Base-by-base conservation (phyloP, 2,113 vertebrate species). In the Boleophthalmus pectinirostris region DNA sequence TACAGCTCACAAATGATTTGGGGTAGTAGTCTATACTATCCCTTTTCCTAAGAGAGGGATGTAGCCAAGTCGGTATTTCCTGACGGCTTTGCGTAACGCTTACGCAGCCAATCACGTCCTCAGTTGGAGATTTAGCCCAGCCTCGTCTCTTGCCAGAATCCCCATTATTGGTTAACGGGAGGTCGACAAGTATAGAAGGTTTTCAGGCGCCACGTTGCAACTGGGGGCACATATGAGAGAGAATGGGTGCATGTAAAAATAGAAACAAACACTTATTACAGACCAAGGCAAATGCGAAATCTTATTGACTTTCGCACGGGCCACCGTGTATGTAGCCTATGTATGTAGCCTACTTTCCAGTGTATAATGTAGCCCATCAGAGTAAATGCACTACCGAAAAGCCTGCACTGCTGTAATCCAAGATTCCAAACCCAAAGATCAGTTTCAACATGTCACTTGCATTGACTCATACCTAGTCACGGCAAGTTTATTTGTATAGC, bases 191-290 rank as follows among this genome's bases (percentile, higher is more conserved):
- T 0, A 0, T 47, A 83, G 78, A 85, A 24, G 66, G 75, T 74
- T 54, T 76, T 68, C 69, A 58, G 76, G 81, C 93, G 95, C 94
- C 95, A 95, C 95, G 95, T 95, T 90, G 92, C 91, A 93, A 82
- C 69, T 73, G 73, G 70, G 86, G 70, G 58, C 72, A 43, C 78
- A 76, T 56, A 51, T 29, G 8, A 64, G 12, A 24, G 46, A 18
- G 33, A 7, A 0, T 15, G 16, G 14, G 3, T 25, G 21, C 2
- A n/a, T 15, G 0, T 75, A 20, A 47, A 60, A 46, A 2, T 10
- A 13, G 29, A 61, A 61, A 61, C 0, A 0, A 23, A 21, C 15
- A 9, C 33, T 64, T 64, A 64, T 64, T 64, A 61, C 33, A 64
- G 29, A 64, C 33, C 3, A 43, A 35, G 18, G 8, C 1, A 9